Evolutionary conservation across 2,888 invertebrate genomes (phyloP).

Genomic region (Lissonota sp.): DNA sequence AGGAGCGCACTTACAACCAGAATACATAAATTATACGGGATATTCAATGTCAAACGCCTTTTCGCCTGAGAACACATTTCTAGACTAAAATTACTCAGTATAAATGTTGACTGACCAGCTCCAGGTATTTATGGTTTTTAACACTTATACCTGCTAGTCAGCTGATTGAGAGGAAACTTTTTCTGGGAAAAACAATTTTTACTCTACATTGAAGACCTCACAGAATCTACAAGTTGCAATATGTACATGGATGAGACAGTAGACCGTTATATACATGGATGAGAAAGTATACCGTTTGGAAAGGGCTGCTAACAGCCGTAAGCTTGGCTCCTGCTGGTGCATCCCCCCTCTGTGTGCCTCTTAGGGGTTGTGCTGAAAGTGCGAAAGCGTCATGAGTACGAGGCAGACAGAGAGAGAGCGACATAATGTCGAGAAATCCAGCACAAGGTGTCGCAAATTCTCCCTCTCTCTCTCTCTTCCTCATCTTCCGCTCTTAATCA

Average conservation of each 20-base stretch:
- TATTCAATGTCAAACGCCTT: too few species aligned
- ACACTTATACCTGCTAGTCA: too few species aligned
- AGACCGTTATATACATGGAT: slow-evolving; percentile 29
- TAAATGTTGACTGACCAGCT: too few species aligned
- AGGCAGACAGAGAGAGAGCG: not conserved
- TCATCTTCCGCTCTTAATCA: slow-evolving; percentile 40
- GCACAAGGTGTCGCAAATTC: slow-evolving; percentile 50
- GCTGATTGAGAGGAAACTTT: too few species aligned
- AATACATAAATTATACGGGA: not conserved
- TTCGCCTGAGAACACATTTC: too few species aligned
- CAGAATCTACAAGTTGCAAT: not conserved
- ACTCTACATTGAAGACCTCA: too few species aligned
- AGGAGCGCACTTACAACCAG: not conserved
- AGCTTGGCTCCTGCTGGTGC: slow-evolving; percentile 17
- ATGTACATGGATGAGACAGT: slow-evolving; percentile 25
- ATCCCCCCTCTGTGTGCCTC: slow-evolving; percentile 32
- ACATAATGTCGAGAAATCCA: slow-evolving; percentile 32
- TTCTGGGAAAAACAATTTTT: too few species aligned
- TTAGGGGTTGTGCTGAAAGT: slow-evolving; percentile 37
- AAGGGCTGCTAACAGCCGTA: slow-evolving; percentile 20
- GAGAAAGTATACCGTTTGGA: slow-evolving; percentile 28
- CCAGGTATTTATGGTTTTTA: too few species aligned
- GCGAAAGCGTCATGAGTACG: slow-evolving; percentile 44
- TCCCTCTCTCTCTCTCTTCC: slow-evolving; percentile 2
- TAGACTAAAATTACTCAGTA: too few species aligned